Evolutionary conservation across 2,888 invertebrate species (phyloP), one percentile per base, ranked within the genome.

Genomic region (Dicranocentrus wangi): DNA sequence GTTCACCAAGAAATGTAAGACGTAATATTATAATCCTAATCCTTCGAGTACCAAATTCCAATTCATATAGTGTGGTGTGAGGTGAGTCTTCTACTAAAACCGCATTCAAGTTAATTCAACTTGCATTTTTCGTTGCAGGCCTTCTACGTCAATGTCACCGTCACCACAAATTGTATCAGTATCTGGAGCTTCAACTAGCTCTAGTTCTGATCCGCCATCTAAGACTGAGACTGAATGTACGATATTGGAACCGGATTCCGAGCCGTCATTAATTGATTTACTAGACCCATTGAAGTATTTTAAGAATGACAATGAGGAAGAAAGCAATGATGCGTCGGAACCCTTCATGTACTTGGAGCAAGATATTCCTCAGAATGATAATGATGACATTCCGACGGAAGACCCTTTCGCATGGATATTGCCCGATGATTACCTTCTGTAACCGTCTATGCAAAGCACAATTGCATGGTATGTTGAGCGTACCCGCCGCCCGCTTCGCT

Each of bases 251-350:
- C n/a, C n/a, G n/a, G n/a, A n/a, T n/a, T n/a, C n/a, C n/a, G n/a
- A n/a, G n/a, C n/a, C n/a, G n/a, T n/a, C n/a, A n/a, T n/a, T n/a
- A n/a, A n/a, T n/a, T n/a, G n/a, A n/a, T n/a, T n/a, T n/a, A n/a
- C n/a, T n/a, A n/a, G n/a, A n/a, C n/a, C n/a, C n/a, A n/a, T n/a
- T n/a, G n/a, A n/a, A n/a, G n/a, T n/a, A n/a, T n/a, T n/a, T n/a
- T n/a, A n/a, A n/a, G n/a, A n/a, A n/a, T n/a, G n/a, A n/a, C n/a
- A n/a, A n/a, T n/a, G n/a, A n/a, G n/a, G 70, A 70, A 28, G 70
- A 70, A 15, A 70, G 70, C 28, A 58, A 69, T 23, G 69, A 70
- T n/a, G n/a, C n/a, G n/a, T 70, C 58, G 2, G 70, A 70, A 42
- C 58, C 39, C 5, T 58, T 55, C 13, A 39, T 70, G 39, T 21